Evolutionary conservation across 2,797 vertebrate species (phyloP).

Genomic region (Pseudochaenichthys georgianus): DNA sequence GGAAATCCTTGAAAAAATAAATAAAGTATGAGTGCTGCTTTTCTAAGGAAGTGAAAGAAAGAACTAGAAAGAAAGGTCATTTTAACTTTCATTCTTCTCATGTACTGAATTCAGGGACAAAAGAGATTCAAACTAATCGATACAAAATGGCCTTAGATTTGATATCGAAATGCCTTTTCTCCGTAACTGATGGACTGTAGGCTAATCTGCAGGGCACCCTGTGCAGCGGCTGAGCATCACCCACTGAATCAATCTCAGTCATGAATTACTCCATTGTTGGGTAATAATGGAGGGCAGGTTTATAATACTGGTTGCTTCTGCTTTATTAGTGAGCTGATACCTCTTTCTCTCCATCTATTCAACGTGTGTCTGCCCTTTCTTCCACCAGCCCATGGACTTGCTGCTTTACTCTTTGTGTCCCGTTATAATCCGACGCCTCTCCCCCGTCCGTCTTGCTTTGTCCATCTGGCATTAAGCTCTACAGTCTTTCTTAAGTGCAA

Average conservation of each 20-base stretch:
- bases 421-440: slow-evolving; percentile 16
- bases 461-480: slow-evolving; percentile 44
- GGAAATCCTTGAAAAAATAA: slow-evolving; percentile 23
- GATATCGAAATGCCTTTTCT: slow-evolving; percentile 16
- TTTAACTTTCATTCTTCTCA: not conserved
- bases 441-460: slow-evolving; percentile 27
- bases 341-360: slow-evolving; percentile 33
- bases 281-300: slow-evolving; percentile 57
- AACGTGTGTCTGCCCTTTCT: slow-evolving; percentile 11
- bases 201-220: slow-evolving; percentile 8
- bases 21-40: not conserved
- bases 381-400: slow-evolving; percentile 19
- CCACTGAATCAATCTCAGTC: slow-evolving; percentile 41
- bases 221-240: slow-evolving; percentile 26
- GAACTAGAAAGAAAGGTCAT: not conserved
- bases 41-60: slow-evolving; percentile 1
- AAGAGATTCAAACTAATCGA: slow-evolving; percentile 19
- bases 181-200: slow-evolving; percentile 16
- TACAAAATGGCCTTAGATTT: slow-evolving; percentile 7
- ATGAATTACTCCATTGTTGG: slow-evolving; percentile 52
- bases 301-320: slow-evolving; percentile 41
- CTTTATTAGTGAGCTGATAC: slow-evolving; percentile 53
- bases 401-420: slow-evolving; percentile 30
- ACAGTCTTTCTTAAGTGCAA: slow-evolving; percentile 47
- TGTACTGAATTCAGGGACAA: too few relatives aligned